Evolutionary conservation across 2,113 vertebrate species (phyloP).

Genomic region (Ellobius talpinus): DNA sequence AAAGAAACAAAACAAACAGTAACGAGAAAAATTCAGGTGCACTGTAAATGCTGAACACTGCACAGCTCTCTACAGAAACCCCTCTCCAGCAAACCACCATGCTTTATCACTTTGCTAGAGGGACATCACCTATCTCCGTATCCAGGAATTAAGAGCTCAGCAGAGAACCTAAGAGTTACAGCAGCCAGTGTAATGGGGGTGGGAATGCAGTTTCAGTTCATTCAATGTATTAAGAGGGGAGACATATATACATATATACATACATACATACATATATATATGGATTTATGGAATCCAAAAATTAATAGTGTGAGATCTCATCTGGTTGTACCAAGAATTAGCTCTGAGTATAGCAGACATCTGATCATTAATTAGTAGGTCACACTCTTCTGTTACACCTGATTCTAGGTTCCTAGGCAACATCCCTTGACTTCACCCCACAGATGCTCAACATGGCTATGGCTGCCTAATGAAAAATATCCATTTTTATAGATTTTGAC

Average conservation of each 20-base stretch:
- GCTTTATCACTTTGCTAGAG: not conserved
- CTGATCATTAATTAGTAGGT: not conserved
- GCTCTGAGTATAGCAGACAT: slow-evolving; percentile 2
- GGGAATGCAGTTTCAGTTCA: not conserved
- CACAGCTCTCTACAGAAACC: slow-evolving; percentile 3
- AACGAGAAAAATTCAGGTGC: not conserved
- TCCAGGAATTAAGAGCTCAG: not conserved
- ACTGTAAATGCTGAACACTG: slow-evolving; percentile 38
- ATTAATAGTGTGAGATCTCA: not conserved
- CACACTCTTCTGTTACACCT: not conserved
- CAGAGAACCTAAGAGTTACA: not conserved
- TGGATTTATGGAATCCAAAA: not conserved
- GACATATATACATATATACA: not conserved
- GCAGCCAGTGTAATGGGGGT: not conserved
- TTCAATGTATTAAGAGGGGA: not conserved
- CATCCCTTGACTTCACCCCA: not conserved
- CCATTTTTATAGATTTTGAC: not conserved
- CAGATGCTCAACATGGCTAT: not conserved
- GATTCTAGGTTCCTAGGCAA: not conserved
- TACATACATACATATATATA: not conserved
- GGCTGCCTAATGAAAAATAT: not conserved
- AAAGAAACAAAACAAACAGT: not conserved
- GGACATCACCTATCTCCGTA: not conserved
- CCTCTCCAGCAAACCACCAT: not conserved
- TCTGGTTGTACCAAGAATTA: not conserved